Conservation (phyloP, 2,113 vertebrate species). For the Dicerorhinus sumatrensis region DNA sequence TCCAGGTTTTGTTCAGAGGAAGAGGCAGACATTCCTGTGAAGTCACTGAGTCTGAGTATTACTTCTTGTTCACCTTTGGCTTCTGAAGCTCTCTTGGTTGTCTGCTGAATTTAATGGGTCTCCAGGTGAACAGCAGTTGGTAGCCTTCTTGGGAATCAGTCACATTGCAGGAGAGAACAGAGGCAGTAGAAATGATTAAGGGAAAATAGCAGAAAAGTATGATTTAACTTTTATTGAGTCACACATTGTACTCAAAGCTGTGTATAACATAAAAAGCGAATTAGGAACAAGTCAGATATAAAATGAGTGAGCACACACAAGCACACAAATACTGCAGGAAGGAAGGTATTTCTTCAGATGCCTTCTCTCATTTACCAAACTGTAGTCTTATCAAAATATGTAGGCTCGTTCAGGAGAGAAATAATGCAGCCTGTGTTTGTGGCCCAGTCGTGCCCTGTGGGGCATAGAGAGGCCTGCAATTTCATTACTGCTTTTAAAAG, state of each 20-base stretch:
- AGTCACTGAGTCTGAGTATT: slow-evolving; percentile 56
- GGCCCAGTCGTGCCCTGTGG: neutral
- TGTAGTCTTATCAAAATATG: slow-evolving; percentile 16
- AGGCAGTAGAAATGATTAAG: slow-evolving; percentile 59
- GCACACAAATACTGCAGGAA: neutral
- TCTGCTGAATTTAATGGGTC: slow-evolving; percentile 70
- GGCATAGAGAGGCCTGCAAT: slow-evolving; percentile 4
- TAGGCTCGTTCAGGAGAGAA: slow-evolving; percentile 8
- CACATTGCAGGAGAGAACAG: neutral
- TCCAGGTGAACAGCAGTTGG: slow-evolving; percentile 12
- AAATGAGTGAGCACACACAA: slow-evolving; percentile 44
- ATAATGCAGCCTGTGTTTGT: neutral
- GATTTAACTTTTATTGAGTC: slow-evolving; percentile 60
- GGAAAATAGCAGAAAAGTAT: slow-evolving; percentile 54
- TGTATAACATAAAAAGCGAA: slow-evolving; percentile 65
- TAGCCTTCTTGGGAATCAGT: slow-evolving; percentile 42
- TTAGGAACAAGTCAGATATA: slow-evolving; percentile 65
- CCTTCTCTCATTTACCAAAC: slow-evolving; percentile 45
- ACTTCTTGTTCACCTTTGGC: slow-evolving; percentile 71
- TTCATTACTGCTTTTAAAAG: slow-evolving; percentile 63
- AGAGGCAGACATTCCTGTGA: slow-evolving; percentile 61
- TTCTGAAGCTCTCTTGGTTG: slow-evolving; percentile 46
- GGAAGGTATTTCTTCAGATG: slow-evolving; percentile 32
- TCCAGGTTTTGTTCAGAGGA: slow-evolving; percentile 53
- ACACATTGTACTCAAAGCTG: slow-evolving; percentile 47